Conservation (phyloP, 2,113 vertebrate species). For the Microcebus jonahi region DNA sequence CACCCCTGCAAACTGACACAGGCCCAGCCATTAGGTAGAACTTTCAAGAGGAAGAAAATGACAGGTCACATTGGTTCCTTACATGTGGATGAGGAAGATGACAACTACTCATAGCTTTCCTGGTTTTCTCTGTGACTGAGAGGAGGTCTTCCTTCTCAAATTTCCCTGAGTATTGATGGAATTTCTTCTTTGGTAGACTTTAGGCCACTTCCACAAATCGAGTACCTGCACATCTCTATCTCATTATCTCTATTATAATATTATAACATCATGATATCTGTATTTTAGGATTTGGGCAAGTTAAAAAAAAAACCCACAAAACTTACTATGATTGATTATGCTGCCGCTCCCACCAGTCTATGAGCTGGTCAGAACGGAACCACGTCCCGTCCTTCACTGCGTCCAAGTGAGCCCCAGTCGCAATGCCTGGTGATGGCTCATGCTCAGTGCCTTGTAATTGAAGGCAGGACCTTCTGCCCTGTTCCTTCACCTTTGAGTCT, state of each 20-base stretch:
- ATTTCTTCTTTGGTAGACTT: background rate
- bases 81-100: background rate
- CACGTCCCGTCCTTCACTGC: background rate
- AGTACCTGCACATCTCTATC: background rate
- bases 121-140: background rate
- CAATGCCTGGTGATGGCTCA: fast-evolving
- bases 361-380: background rate
- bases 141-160: background rate
- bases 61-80: background rate
- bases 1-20: background rate
- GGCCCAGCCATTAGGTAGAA: background rate
- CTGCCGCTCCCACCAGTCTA: background rate
- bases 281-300: background rate
- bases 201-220: background rate
- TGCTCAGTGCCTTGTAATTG: background rate
- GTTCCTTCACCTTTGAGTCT: background rate
- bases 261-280: background rate
- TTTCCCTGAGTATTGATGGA: background rate
- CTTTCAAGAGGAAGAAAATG: background rate
- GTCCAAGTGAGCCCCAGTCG: background rate
- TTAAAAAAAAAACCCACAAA: background rate
- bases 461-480: background rate
- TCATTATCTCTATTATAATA: background rate
- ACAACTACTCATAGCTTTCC: background rate
- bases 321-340: background rate